Percentiles rank a stretch among this genome's conserved stretches.
These are phyloP conservation scores for Drosophila nikananu DNA, from an alignment of 1,140 invertebrate genomes.

Conservation along the genomic window DNA sequence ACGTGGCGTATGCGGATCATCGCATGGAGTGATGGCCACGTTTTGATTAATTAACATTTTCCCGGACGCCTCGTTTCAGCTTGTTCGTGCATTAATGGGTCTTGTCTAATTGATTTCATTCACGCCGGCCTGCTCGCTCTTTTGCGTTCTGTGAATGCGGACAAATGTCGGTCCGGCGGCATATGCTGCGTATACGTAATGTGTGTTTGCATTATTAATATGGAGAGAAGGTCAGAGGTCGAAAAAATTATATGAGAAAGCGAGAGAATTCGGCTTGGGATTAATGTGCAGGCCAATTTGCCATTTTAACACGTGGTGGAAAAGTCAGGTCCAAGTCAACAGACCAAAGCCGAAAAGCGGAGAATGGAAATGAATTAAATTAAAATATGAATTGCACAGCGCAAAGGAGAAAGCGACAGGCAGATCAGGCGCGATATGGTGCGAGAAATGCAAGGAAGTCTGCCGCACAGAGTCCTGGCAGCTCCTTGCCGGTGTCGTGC, in stretches of 20 bases:
- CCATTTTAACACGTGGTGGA: conserved; percentile 17
- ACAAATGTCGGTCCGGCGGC: conserved; percentile 29
- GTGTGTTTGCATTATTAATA: conserved; percentile 41
- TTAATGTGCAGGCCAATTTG: conserved; percentile 34
- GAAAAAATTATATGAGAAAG: conserved; percentile 5
- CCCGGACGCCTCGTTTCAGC: conserved; percentile 1
- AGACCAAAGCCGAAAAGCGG: conserved; percentile 9
- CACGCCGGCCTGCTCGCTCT: background rate
- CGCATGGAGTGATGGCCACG: conserved; percentile 10
- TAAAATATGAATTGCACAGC: conserved; percentile 54
- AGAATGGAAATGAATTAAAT: conserved; percentile 54
- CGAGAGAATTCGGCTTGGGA: conserved; percentile 6
- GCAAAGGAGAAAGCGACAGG: conserved; percentile 7
- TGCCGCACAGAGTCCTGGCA: background rate
- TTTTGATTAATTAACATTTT: conserved; percentile 59
- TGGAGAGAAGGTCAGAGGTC: conserved; percentile 32
- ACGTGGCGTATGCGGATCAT: conserved; percentile 31
- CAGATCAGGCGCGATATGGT: conserved; percentile 28
- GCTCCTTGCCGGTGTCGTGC: conserved; percentile 14
- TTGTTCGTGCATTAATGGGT: conserved; percentile 26
- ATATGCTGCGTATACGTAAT: conserved; percentile 39
- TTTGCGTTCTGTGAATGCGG: conserved; percentile 36
- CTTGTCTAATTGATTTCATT: conserved; percentile 44
- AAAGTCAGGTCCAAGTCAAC: conserved; percentile 26
- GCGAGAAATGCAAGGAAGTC: conserved; percentile 32